These are phyloP conservation scores for Myotis brandtii DNA, from an alignment of 2,113 vertebrate genomes.

Conservation along the genomic window DNA sequence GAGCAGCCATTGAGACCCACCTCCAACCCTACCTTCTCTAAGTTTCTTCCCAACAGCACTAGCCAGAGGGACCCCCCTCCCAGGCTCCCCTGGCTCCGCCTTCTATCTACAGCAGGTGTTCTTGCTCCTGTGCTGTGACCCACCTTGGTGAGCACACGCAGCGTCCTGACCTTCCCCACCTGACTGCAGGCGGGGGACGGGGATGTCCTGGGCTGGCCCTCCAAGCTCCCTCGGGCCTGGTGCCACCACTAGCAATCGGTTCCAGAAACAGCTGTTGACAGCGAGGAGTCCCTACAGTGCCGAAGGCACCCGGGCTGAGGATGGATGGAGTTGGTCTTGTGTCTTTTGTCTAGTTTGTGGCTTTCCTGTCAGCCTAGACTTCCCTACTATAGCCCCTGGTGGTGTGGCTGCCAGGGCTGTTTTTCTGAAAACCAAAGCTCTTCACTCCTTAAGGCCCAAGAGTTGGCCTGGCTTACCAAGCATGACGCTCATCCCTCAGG, in stretches of 20 bases:
- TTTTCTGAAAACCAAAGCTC: background rate
- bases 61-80: background rate
- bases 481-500: background rate
- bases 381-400: background rate
- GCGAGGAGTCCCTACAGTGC: no score
- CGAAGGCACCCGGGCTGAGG: fast-evolving
- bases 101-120: fast-evolving
- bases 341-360: background rate
- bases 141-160: fast-evolving
- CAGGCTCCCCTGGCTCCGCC: background rate
- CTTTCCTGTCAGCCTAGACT: background rate
- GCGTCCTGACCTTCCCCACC: fast-evolving
- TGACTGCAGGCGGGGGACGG: background rate
- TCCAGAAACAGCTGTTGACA: background rate
- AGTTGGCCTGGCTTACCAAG: background rate
- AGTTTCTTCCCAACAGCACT: background rate
- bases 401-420: background rate
- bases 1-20: background rate
- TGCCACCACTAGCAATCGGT: background rate
- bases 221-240: background rate
- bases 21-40: background rate
- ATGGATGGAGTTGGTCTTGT: background rate
- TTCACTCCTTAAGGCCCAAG: background rate
- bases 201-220: fast-evolving
- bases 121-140: background rate